Evolutionary conservation across 2,888 invertebrate genomes (phyloP).

Genomic region (Gandaritis pyraliata): DNA sequence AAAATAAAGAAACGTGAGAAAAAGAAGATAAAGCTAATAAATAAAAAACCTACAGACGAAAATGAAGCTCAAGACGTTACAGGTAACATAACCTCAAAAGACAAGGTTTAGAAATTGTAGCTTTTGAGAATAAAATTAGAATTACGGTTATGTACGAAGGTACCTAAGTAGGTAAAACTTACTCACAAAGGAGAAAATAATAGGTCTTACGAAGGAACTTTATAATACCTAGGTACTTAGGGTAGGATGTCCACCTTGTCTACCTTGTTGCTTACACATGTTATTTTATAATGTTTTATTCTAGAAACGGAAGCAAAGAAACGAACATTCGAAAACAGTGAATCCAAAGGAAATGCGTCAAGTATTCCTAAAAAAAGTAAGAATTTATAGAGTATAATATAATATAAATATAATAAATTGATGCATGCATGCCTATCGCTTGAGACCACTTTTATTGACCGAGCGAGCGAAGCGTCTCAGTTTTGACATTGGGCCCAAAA

Average conservation of each 20-base stretch:
- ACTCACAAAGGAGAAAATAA: too few species aligned
- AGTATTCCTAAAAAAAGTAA: constrained; percentile 62
- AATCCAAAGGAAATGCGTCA: constrained; percentile 39
- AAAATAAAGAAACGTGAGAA: constrained; percentile 92
- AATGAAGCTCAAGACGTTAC: constrained; percentile 45
- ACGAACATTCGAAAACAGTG: constrained; percentile 55
- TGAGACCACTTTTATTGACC: too few species aligned
- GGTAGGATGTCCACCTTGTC: too few species aligned
- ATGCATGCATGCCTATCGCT: too few species aligned
- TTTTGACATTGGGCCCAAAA: too few species aligned
- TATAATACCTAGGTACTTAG: too few species aligned
- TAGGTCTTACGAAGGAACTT: background rate
- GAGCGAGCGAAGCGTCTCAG: too few species aligned
- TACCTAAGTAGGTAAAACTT: too few species aligned
- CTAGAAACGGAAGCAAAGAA: constrained; percentile 50
- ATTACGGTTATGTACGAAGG: too few species aligned
- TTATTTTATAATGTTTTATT: background rate
- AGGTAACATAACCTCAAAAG: constrained; percentile 60
- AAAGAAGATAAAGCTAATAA: constrained; percentile 84
- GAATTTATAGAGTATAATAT: constrained; percentile 9
- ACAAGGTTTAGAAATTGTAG: too few species aligned
- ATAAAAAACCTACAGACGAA: constrained; percentile 74
- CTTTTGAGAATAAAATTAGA: too few species aligned
- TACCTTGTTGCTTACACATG: background rate
- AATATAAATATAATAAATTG: too few species aligned